Evolutionary conservation across 2,888 invertebrate genomes (phyloP).

Genomic region (Cantharis lateralis): DNA sequence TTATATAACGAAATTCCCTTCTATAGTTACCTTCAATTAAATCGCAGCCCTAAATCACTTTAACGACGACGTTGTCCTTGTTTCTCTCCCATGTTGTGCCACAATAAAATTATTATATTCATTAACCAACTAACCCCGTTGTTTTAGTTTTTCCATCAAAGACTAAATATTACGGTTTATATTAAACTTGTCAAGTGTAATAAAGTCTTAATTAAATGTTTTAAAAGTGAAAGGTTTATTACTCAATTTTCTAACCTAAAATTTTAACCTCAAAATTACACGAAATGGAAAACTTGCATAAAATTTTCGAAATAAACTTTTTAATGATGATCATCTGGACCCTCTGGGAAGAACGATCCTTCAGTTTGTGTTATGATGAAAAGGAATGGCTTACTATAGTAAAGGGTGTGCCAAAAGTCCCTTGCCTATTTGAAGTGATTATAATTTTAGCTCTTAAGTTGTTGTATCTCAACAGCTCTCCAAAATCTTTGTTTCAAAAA

Average conservation of each 20-base stretch:
- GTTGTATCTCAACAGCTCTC: background rate
- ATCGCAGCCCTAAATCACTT: conserved; percentile 18
- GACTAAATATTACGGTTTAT: background rate
- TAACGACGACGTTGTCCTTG: conserved; percentile 19
- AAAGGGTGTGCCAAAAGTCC: background rate
- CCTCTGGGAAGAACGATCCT: background rate
- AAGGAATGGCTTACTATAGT: background rate
- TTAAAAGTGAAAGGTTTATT: background rate
- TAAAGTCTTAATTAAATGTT: background rate
- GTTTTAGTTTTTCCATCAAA: background rate
- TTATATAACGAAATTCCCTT: background rate
- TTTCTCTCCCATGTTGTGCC: background rate
- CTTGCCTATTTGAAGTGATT: background rate
- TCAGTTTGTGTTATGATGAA: background rate
- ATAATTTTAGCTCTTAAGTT: background rate
- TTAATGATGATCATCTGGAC: background rate
- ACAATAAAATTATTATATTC: background rate
- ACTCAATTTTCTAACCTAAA: background rate
- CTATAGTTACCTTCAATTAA: conserved; percentile 14
- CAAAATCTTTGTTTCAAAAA: background rate
- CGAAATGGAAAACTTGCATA: background rate
- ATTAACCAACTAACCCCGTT: background rate
- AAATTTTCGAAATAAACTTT: background rate
- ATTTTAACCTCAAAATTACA: background rate
- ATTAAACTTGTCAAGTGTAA: background rate